Evolutionary conservation across 2,113 vertebrate species (phyloP).

Genomic region (Sapajus apella): DNA sequence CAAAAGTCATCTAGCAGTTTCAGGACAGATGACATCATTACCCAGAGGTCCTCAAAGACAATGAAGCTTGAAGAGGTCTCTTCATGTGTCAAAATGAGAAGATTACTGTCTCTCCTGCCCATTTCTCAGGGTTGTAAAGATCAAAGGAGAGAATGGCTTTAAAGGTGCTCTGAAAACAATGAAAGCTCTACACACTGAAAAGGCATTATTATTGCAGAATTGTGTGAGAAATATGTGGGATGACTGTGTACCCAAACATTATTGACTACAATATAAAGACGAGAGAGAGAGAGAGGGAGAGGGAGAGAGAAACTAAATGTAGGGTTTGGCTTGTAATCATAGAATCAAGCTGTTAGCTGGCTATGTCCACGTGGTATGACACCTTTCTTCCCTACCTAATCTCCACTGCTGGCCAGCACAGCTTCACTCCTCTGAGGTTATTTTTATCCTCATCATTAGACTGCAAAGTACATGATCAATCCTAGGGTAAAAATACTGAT

Average conservation of each 20-base stretch:
- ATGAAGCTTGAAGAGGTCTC: not conserved
- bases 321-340: not conserved
- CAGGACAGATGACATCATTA: not conserved
- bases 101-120: not conserved
- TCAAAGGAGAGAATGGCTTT: not conserved
- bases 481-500: not conserved
- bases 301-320: not conserved
- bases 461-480: not conserved
- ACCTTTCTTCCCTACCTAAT: not conserved
- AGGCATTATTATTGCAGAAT: not conserved
- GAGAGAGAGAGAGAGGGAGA: not conserved
- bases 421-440: not conserved
- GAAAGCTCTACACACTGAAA: not conserved
- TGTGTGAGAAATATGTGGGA: not conserved
- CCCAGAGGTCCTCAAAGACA: not conserved
- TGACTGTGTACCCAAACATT: not conserved
- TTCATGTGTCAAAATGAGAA: not conserved
- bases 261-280: not conserved
- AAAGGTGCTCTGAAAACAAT: not conserved
- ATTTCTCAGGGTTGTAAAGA: not conserved
- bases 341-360: not conserved
- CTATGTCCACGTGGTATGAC: not conserved
- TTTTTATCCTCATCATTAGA: not conserved
- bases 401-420: not conserved
- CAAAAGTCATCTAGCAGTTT: not conserved